phyloP scores from a whole-genome alignment of 2,113 vertebrate genomes.

The Eonycteris spelaea region DNA sequence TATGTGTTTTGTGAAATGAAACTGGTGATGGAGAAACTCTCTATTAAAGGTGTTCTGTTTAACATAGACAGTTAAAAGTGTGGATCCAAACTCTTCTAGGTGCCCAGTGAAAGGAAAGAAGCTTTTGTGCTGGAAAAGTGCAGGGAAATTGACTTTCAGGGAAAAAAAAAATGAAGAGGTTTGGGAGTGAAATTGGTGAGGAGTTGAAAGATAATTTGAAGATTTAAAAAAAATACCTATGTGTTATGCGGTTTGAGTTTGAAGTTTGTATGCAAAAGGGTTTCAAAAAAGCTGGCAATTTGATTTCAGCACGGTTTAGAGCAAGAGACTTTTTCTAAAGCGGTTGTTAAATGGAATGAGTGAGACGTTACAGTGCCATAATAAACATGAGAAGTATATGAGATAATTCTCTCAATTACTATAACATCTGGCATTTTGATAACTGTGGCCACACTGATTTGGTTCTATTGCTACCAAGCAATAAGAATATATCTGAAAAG shows the following conservation, averaged over 20 bases:
- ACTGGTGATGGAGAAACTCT: background rate
- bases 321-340: background rate
- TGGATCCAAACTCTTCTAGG: background rate
- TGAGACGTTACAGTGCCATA: background rate
- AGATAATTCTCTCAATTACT: background rate
- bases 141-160: background rate
- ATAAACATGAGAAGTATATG: background rate
- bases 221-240: background rate
- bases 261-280: background rate
- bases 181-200: background rate
- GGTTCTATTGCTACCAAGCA: background rate
- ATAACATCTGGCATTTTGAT: background rate
- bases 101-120: background rate
- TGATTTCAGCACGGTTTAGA: background rate
- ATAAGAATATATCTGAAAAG: background rate
- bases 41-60: background rate
- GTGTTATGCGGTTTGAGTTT: background rate
- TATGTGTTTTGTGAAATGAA: background rate
- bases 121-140: background rate
- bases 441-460: background rate
- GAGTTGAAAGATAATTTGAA: background rate
- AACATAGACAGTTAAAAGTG: background rate
- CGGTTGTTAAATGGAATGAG: background rate
- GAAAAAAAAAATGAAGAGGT: background rate
- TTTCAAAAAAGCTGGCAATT: background rate